Evolutionary conservation across 2,797 vertebrate genomes (phyloP).

Genomic region (Pitangus sulphuratus): DNA sequence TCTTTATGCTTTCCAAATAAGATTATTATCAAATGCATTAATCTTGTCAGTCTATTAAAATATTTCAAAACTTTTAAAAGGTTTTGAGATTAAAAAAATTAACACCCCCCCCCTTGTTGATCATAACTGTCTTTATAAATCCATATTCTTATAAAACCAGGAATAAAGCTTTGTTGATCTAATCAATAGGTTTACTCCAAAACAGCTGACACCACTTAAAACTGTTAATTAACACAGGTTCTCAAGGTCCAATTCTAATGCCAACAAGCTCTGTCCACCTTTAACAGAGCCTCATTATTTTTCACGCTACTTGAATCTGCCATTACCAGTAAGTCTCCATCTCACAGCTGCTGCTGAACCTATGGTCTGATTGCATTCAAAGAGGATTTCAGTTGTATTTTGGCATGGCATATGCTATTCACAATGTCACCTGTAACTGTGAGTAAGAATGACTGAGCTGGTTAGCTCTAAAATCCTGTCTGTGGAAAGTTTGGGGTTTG

Average conservation of each 20-base stretch:
- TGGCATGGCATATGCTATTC: neutral
- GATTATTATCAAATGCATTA: neutral
- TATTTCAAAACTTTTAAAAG: neutral
- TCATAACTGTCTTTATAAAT: neutral
- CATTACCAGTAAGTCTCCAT: neutral
- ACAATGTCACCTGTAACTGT: neutral
- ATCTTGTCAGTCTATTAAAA: neutral
- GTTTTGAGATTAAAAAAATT: neutral
- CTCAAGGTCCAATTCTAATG: neutral
- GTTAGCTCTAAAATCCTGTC: neutral
- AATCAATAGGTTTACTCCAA: neutral
- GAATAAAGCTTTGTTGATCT: neutral
- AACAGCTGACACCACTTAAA: slow-evolving; percentile 19
- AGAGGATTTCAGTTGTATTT: neutral
- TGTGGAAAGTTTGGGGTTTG: neutral
- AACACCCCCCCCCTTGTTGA: neutral
- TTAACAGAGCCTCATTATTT: neutral
- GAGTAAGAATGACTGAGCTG: neutral
- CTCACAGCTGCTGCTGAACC: slow-evolving; percentile 19
- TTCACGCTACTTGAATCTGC: neutral
- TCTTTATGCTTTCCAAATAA: neutral
- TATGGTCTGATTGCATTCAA: neutral
- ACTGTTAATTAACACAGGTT: neutral
- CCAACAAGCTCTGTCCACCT: neutral
- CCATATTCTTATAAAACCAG: neutral